Conservation (phyloP, 1,140 invertebrate species). For the Pachyrhynchus sulphureomaculatus region DNA sequence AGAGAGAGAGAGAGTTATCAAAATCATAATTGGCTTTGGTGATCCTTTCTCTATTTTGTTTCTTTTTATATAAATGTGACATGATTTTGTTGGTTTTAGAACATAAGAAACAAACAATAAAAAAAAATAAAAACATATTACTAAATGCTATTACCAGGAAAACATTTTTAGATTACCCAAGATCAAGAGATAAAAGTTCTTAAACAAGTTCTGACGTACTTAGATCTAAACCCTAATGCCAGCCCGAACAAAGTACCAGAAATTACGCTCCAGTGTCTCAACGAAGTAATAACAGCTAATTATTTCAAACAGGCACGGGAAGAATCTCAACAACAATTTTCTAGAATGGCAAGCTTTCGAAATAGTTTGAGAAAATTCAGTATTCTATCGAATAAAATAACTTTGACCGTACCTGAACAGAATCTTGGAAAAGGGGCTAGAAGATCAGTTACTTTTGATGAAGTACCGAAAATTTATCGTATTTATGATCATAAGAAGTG, state of each 20-base stretch:
- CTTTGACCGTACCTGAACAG: not conserved
- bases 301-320: slow-evolving; percentile 29
- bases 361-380: slow-evolving; percentile 40
- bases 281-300: slow-evolving; percentile 31
- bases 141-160: too few species aligned
- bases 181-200: slow-evolving; percentile 40
- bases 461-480: slow-evolving; percentile 31
- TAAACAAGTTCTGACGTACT: slow-evolving; percentile 36
- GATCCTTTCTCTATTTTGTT: too few species aligned
- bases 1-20: too few species aligned
- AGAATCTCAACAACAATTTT: slow-evolving; percentile 15
- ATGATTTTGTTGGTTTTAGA: too few species aligned
- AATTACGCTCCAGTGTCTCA: slow-evolving; percentile 33
- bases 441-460: slow-evolving; percentile 36
- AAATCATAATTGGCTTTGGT: too few species aligned
- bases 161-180: slow-evolving; percentile 35
- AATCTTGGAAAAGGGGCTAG: not conserved
- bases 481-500: slow-evolving; percentile 20
- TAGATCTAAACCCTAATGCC: slow-evolving; percentile 37
- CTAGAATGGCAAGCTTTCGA: slow-evolving; percentile 39
- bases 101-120: too few species aligned
- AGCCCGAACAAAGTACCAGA: slow-evolving; percentile 38
- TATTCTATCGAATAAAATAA: slow-evolving; percentile 28
- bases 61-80: too few species aligned
- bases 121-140: too few species aligned